Evolutionary conservation across 1,140 invertebrate species (phyloP), one percentile per base, ranked within the genome.

Genomic region (Aporrectodea caliginosa): DNA sequence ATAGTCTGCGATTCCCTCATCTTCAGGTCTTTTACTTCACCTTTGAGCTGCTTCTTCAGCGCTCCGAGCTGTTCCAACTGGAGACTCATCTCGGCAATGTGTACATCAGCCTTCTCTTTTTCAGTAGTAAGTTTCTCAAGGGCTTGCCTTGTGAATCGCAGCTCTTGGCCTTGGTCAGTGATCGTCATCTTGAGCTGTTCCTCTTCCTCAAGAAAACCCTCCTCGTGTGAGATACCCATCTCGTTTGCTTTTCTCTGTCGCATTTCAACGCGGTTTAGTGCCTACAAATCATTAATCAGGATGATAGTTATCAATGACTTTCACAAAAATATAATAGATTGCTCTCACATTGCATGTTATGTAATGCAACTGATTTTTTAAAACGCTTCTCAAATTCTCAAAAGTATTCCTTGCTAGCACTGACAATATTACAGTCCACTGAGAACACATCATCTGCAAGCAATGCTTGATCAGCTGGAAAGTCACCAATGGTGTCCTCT

Each of bases 181-280:
- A 98, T 97, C 88, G 95, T 93, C n/a, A 92, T 90, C 85, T 94
- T 95, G 35, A 97, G 91, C 73, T 94, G 94, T 78, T 94, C 96
- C 90, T 99, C 97, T 89, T 99, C 97, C 82, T 92, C 93, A 73
- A 99, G 90, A 71, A 99, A 91, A 73, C 92, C 93, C 90, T 98
- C 96, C 90, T 99, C 98, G 86, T 97, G 94, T 89, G 98, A 95
- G 83, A 98, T 97, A 75, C 97, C 97, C 87, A 93, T 95, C 86
- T 94, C 94, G 73, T 95, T 96, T 34, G 95, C 96, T 78, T 95
- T 93, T 78, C 88, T 88, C 86, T 58, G 43, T 58, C 43, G 43
- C 22, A 12, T 6, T 58, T 58, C 43, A 58, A 58, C 22, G 22
- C 22, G 43, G 43, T 58, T 58, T 12, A 58, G 43, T 58, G 43